Conservation (phyloP, 2,888 invertebrate species). For the Limulus polyphemus region DNA sequence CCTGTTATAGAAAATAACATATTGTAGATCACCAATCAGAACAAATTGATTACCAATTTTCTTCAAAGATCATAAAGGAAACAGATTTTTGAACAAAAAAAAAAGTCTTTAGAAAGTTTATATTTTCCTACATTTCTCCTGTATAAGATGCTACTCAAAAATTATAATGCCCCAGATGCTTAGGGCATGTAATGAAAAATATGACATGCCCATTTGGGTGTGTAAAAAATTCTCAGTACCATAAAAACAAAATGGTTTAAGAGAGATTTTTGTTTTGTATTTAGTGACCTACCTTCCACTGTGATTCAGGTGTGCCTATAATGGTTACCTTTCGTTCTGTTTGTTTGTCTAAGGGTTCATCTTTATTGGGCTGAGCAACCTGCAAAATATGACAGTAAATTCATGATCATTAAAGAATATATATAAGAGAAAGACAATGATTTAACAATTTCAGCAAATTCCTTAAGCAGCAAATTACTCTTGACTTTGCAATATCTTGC, state of each 20-base stretch:
- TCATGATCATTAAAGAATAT: no score
- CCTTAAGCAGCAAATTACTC: no score
- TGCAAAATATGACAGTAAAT: conserved; percentile 3
- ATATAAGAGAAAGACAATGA: no score
- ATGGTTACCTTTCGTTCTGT: conserved; percentile 88
- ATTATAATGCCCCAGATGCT: neutral
- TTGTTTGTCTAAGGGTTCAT: conserved; percentile 47
- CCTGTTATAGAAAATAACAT: conserved; percentile 41
- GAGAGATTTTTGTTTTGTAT: conserved; percentile 1
- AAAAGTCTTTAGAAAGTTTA: neutral
- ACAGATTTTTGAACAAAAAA: neutral
- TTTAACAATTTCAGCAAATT: no score
- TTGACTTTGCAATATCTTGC: no score
- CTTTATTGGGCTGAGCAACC: conserved; percentile 32
- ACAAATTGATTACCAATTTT: no score
- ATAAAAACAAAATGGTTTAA: neutral
- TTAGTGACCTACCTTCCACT: conserved; percentile 63
- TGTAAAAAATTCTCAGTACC: neutral
- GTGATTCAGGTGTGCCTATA: conserved; percentile 85
- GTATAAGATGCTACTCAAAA: no score
- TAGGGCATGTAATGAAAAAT: conserved; percentile 1
- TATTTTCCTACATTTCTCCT: no score
- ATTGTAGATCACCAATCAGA: neutral
- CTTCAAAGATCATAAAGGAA: neutral
- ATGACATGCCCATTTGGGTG: neutral